Base-by-base conservation (phyloP, 1,140 invertebrate species). In the Pissodes strobi region DNA sequence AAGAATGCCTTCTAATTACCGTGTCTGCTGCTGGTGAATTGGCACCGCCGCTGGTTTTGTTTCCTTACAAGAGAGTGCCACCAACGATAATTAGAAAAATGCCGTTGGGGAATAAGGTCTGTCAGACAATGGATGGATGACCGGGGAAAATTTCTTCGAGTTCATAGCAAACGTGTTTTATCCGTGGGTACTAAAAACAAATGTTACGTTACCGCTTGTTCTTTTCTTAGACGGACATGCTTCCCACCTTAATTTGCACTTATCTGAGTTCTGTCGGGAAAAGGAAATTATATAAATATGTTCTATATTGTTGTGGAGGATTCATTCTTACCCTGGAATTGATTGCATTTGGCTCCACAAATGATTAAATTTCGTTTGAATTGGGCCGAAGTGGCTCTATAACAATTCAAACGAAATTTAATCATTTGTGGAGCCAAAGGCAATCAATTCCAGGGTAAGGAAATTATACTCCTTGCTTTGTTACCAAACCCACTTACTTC, bases 81-180 rank as follows among this genome's bases (percentile, higher is more conserved):
- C 10, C 10, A n/a, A 15, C 62, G 10, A n/a, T 69, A 4, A 13
- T 46, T 13, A 19, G 19, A 17, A 56, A 41, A 37, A 30, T 68
- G 10, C 61, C 69, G 21, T 25, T 18, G 66, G 69, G 68, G 53
- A 37, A 5, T 27, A 79, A 27, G 78, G 79, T 8, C 59, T 60
- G 18, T 69, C 74, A 15, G 75, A 80, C 13, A 70, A 46, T 5
- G 77, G 79, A 0, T 81, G 78, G 78, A 80, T 81, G 71, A 73
- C 59, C 5, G 52, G 51, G 13, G 74, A 76, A 66, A 68, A 72
- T 3, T 81, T 80, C 66, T 79, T 70, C 66, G 78, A 79, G 72
- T 81, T 77, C 59, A 64, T 80, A 13, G 64, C 71, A 2, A 27
- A 66, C 19, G 63, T 75, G 5, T 77, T 80, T 51, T 27, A 74